Evolutionary conservation across 2,113 vertebrate genomes (phyloP).

Genomic region (Chloropsis cyanopogon): DNA sequence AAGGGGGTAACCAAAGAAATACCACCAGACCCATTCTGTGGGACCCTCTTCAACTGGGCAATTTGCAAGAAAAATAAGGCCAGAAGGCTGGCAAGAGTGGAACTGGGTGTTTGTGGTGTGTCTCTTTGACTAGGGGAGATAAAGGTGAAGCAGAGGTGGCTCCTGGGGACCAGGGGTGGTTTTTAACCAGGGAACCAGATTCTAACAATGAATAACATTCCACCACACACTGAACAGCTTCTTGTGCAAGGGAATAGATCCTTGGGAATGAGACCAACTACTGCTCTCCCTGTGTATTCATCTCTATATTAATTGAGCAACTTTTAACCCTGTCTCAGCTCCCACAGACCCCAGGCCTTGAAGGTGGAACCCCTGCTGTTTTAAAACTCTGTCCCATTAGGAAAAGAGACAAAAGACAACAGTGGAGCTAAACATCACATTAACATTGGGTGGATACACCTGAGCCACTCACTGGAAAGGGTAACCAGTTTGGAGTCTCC

Average conservation of each 20-base stretch:
- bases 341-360: no score
- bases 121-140: background rate
- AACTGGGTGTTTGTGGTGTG: background rate
- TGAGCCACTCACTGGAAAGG: background rate
- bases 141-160: background rate
- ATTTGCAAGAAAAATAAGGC: background rate
- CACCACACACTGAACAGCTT: fast-evolving
- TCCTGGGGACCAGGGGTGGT: background rate
- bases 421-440: background rate
- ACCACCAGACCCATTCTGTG: background rate
- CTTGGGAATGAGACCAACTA: fast-evolving
- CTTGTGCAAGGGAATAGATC: background rate
- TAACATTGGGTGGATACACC: background rate
- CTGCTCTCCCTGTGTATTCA: background rate
- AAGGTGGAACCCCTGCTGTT: fast-evolving
- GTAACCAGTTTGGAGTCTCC: background rate
- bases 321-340: background rate
- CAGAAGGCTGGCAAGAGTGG: background rate
- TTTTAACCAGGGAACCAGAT: background rate
- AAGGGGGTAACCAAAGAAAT: background rate
- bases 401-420: background rate
- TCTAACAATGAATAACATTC: background rate
- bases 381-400: background rate
- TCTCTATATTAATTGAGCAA: fast-evolving
- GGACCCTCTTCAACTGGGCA: background rate